Conservation (phyloP, 2,888 invertebrate genomes). For the Melitaea athalia region DNA sequence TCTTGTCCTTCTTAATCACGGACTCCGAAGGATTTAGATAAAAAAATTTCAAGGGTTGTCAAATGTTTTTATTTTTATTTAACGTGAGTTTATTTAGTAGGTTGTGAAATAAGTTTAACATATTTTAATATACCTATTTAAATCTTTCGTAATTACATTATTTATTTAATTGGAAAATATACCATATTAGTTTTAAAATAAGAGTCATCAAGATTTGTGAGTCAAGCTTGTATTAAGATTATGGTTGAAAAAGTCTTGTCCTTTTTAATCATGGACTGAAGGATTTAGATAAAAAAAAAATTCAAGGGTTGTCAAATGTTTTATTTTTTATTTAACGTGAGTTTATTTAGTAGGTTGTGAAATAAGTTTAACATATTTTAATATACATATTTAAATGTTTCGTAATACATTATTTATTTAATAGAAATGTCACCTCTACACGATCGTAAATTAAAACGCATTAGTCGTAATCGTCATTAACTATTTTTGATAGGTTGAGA, state of each 20-base stretch:
- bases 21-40: conserved; percentile 44
- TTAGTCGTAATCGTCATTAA: conserved; percentile 1
- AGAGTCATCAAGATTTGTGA: conserved; percentile 1
- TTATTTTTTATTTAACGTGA: conserved; percentile 14
- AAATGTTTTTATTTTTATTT: too few species aligned
- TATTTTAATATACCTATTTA: too few species aligned
- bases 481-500: not conserved
- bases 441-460: not conserved
- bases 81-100: too few species aligned
- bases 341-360: not conserved
- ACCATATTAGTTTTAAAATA: conserved; percentile 4
- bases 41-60: conserved; percentile 26
- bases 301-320: not conserved
- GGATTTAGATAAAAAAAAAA: conserved; percentile 43
- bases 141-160: too few species aligned
- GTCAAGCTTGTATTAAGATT: conserved; percentile 44
- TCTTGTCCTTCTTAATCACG: conserved; percentile 60
- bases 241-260: conserved; percentile 53
- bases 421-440: not conserved
- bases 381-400: conserved; percentile 1
- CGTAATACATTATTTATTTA: not conserved
- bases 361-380: not conserved
- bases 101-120: too few species aligned
- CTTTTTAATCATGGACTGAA: conserved; percentile 57
- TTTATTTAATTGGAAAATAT: conserved; percentile 9